phyloP scores from a whole-genome alignment of 2,113 vertebrate species.

The Ardeotis arabs region DNA sequence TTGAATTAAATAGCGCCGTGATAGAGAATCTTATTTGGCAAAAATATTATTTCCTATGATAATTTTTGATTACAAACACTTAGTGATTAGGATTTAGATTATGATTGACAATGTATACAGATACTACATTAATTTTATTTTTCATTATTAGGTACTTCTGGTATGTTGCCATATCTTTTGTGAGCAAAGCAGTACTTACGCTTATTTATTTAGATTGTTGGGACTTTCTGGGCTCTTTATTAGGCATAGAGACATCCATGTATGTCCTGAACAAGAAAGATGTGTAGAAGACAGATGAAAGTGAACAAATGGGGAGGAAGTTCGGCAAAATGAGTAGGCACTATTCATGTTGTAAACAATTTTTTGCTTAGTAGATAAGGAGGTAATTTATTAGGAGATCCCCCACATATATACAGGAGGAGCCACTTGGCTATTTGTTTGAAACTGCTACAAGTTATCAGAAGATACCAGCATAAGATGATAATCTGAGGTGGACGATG shows the following conservation, averaged over 20 bases:
- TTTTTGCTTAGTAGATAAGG: not conserved
- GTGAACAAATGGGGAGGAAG: not conserved
- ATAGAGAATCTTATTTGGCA: not conserved
- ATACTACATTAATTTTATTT: not conserved
- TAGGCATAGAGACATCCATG: not conserved
- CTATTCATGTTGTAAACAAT: not conserved
- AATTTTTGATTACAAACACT: not conserved
- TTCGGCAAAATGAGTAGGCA: not conserved
- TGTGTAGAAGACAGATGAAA: not conserved
- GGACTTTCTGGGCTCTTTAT: fast-evolving
- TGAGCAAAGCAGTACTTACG: not conserved
- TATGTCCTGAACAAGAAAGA: not conserved
- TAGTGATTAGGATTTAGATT: not conserved
- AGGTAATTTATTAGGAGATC: not conserved
- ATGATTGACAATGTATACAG: not conserved
- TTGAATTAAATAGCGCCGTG: not conserved
- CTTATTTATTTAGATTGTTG: not conserved
- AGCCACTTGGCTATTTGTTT: not conserved
- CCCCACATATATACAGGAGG: not conserved
- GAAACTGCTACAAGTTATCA: not conserved
- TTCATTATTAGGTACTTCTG: not conserved
- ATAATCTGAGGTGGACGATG: not conserved
- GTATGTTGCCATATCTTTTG: not conserved
- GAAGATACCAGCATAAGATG: not conserved
- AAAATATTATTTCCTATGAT: not conserved